These are phyloP conservation scores for Lipophrys pholis DNA, from an alignment of 2,113 vertebrate species.

Conservation along the genomic window DNA sequence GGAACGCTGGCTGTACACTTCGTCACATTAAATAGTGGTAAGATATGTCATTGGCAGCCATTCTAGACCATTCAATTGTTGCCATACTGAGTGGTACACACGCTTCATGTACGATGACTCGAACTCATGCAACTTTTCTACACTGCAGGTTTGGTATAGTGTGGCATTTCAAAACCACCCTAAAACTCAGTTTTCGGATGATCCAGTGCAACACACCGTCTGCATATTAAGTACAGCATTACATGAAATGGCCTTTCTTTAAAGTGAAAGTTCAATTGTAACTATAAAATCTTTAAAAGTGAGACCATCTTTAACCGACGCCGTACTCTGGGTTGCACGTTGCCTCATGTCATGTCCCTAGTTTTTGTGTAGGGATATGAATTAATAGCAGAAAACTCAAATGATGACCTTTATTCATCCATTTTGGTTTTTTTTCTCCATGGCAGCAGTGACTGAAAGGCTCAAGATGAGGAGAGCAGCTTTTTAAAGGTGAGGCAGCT, in stretches of 20 bases:
- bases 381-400: conserved; percentile 49
- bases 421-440: conserved; percentile 60
- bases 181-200: conserved; percentile 17
- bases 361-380: conserved; percentile 54
- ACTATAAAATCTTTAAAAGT: conserved; percentile 40
- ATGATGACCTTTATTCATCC: conserved; percentile 55
- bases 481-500: conserved; percentile 13
- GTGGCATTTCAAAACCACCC: conserved; percentile 13
- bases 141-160: not conserved
- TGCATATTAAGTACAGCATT: conserved; percentile 26
- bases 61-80: too few relatives aligned
- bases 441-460: conserved; percentile 46
- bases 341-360: conserved; percentile 35
- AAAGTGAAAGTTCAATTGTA: conserved; percentile 35
- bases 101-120: too few relatives aligned
- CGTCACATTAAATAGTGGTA: too few relatives aligned
- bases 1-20: too few relatives aligned
- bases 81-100: too few relatives aligned
- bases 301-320: conserved; percentile 10
- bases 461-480: conserved; percentile 39
- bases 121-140: too few relatives aligned
- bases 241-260: conserved; percentile 32
- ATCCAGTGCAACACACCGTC: conserved; percentile 21
- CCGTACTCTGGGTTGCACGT: conserved; percentile 18
- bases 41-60: too few relatives aligned